Conservation (phyloP, 2,113 vertebrate species). For the Zapus hudsonius region DNA sequence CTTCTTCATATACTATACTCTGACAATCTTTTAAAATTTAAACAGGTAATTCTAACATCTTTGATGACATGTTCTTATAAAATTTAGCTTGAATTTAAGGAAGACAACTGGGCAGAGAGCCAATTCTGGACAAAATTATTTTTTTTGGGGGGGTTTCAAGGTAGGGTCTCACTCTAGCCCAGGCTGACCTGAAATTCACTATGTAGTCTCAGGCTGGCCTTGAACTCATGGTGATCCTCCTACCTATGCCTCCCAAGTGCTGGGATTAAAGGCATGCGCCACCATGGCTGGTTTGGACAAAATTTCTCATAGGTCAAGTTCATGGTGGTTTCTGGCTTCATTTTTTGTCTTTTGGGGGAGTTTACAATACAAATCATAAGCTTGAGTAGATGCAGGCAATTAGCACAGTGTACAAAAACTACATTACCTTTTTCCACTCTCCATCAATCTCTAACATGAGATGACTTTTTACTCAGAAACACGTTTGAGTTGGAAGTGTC, state of each 20-base stretch:
- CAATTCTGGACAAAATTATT: not conserved
- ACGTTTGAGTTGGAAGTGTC: not conserved
- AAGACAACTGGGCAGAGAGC: not conserved
- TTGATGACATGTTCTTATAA: not conserved
- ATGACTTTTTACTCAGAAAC: not conserved
- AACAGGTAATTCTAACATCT: not conserved
- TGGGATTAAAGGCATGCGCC: too few species aligned
- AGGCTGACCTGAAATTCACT: too few species aligned
- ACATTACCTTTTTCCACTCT: not conserved
- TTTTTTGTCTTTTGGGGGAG: constrained; percentile 15
- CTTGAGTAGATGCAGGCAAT: not conserved
- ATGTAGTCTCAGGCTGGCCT: too few species aligned
- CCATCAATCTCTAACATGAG: not conserved
- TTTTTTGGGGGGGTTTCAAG: too few species aligned
- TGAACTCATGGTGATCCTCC: too few species aligned
- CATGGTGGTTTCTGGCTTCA: not conserved
- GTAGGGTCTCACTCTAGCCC: too few species aligned
- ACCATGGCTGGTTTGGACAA: too few species aligned
- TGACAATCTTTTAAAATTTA: not conserved
- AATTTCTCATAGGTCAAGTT: constrained; percentile 35
- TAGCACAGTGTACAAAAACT: not conserved
- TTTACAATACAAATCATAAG: not conserved
- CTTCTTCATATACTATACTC: not conserved
- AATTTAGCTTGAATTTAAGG: not conserved
- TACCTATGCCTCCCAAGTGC: too few species aligned